Evolutionary conservation across 1,140 invertebrate species (phyloP).

Genomic region (Hypothenemus hampei): DNA sequence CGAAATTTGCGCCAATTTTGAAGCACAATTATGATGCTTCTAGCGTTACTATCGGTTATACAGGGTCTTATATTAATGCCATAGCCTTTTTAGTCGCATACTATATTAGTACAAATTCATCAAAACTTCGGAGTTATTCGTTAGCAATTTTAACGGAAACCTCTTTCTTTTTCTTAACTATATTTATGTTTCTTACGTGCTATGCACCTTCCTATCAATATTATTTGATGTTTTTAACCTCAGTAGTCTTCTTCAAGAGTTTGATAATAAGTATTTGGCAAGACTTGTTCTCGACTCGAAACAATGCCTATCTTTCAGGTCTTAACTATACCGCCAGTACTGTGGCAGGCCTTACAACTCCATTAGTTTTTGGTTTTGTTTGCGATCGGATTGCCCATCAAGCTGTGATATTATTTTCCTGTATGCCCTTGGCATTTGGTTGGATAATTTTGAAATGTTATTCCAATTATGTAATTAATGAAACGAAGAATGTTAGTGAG

Average conservation of each 20-base stretch:
- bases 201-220: constrained; percentile 22
- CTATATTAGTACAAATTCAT: constrained; percentile 1
- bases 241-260: constrained; percentile 14
- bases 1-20: constrained; percentile 25
- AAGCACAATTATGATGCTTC: constrained; percentile 17
- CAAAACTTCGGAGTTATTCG: background rate
- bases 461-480: constrained; percentile 3
- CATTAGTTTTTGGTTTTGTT: constrained; percentile 19
- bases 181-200: constrained; percentile 16
- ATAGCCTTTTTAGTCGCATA: constrained; percentile 13
- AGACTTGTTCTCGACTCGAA: constrained; percentile 17
- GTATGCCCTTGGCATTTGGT: constrained; percentile 20
- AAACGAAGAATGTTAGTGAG: background rate
- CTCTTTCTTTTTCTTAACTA: constrained; percentile 2
- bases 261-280: constrained; percentile 15
- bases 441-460: constrained; percentile 14
- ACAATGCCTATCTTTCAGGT: constrained; percentile 10
- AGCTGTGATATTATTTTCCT: constrained; percentile 27
- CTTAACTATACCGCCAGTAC: constrained; percentile 11
- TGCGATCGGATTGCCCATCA: constrained; percentile 19
- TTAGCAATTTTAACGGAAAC: constrained; percentile 8
- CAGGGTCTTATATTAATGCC: constrained; percentile 21
- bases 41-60: constrained; percentile 18
- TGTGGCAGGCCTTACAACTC: constrained; percentile 16
- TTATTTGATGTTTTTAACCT: constrained; percentile 11